Evolutionary conservation across 2,888 invertebrate genomes (phyloP), one percentile per base, ranked within the genome.

Genomic region (Harpalus rufipes): DNA sequence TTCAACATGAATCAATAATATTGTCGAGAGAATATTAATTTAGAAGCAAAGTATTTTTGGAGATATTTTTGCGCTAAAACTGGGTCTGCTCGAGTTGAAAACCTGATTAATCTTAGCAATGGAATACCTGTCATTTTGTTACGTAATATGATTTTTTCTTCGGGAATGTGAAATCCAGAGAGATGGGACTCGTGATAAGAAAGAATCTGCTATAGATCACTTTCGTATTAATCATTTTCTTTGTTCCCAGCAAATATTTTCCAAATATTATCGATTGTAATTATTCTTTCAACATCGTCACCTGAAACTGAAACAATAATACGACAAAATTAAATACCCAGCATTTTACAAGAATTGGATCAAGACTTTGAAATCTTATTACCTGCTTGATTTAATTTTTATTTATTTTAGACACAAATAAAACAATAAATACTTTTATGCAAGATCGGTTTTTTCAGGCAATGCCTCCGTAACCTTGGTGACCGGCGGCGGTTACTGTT

Each of bases 21-120:
- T 21, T 39, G 68, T 44, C 72, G 10, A 16, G 18, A 18, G 72
- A 74, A 74, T 74, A 21, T 44, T 74, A 74, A 74, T 74, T 74
- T 74, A 16, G 44, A 10, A 44, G 44, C 6, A 44, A 74, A 74
- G 72, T 51, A 74, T 51, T 74, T 44, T 44, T 74, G 16, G 7
- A 68, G 68, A 41, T 68, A 68, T 68, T 68, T 68, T 68, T 68
- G 68, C 10, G 41, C 72, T 74, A 74, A 51, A 74, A 44, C 72
- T 41, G 68, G 41, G 12, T 68, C 63, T 39, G 39, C 32, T 68
- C 39, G 14, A 68, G 68, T 68, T 68, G 68, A 81, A 81, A 63
- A 65, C 65, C 82, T 51, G 82, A 82, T 82, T 82, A 82, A 82
- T 82, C 82, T 82, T 82, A n/a, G 72, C 72, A 68, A 51, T 72